Base-by-base conservation (phyloP, 2,113 vertebrate species). In the Gymnocephalus cernua region DNA sequence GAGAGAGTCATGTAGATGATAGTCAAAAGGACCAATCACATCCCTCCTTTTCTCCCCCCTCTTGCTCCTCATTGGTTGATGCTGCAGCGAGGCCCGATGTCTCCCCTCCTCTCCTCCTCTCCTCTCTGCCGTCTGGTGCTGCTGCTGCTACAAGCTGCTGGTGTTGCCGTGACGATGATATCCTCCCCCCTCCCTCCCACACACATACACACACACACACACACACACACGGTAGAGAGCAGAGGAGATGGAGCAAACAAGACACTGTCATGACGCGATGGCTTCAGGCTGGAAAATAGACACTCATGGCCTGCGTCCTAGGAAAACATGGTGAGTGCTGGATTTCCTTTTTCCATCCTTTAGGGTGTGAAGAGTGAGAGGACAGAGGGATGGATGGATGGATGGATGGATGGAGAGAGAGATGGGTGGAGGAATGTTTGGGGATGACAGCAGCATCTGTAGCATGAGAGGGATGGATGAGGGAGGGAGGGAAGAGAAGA, bases 111-210 rank as follows among this genome's bases (percentile, higher is more conserved):
- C 48, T n/a, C 59, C 32, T 18, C 63, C n/a, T 65, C 68, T 75
- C 76, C 82, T 58, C n/a, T 68, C 68, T 75, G 75, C 82, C 38
- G 47, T 32, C 79, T 81, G 79, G 23, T 80, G 82, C 29, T 86
- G 89, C 72, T 84, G 83, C 86, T 89, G 89, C 85, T 89, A 85
- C 87, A 90, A 87, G 87, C 84, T 92, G 88, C 86, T 91, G 91
- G 82, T 89, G 89, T 89, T 92, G 89, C 87, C 68, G 88, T 91
- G 85, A 85, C 83, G 90, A 91, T 91, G 85, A 90, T 83, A 75
- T 65, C 88, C 85, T 74, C 71, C 91, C 62, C 76, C 80, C 62
- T 27, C 74, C 50, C 56, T 6, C 54, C 21, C 53, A 74, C 44
- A 61, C 62, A 63, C 75, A 54, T 61, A 50, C 68, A 53, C 65